Percentiles rank a stretch among this genome's conserved stretches.
Conservation (phyloP, 1,140 invertebrate species). For the Octopus bimaculoides region DNA sequence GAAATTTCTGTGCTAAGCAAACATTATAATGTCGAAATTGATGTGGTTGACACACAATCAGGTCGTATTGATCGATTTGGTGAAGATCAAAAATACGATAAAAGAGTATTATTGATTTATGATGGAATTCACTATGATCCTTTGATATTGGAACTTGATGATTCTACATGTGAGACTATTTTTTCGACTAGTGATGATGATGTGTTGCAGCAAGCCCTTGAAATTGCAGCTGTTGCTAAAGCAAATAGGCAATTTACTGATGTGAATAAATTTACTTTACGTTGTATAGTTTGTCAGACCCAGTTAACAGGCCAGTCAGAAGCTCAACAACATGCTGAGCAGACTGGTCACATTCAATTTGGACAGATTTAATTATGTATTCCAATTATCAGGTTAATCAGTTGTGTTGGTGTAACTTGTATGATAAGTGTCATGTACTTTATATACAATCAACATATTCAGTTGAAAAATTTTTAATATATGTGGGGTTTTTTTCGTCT, state of each 20-base stretch:
- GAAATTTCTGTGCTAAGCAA: conserved; percentile 86
- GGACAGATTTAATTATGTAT: conserved; percentile 52
- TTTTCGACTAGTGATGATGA: conserved; percentile 73
- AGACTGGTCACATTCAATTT: conserved; percentile 82
- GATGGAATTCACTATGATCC: conserved; percentile 97
- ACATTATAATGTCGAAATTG: conserved; percentile 88
- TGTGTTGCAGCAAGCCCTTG: conserved; percentile 75
- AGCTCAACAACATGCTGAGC: conserved; percentile 79
- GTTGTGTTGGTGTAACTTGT: no score
- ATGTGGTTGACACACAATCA: conserved; percentile 88
- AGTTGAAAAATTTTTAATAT: no score
- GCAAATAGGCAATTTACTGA: conserved; percentile 85
- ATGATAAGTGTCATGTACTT: no score
- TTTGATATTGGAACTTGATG: conserved; percentile 75
- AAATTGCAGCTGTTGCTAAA: conserved; percentile 83
- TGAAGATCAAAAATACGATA: conserved; percentile 82
- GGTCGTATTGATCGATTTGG: conserved; percentile 89
- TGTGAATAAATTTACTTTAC: conserved; percentile 79
- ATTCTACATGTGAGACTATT: conserved; percentile 63
- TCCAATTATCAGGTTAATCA: no score
- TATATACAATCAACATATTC: no score
- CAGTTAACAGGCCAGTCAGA: conserved; percentile 74
- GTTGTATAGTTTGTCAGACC: conserved; percentile 76
- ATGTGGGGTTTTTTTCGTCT: no score
- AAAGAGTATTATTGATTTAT: conserved; percentile 86